phyloP scores from a whole-genome alignment of 1,140 invertebrate species.

The Zaprionus kolodkinae region DNA sequence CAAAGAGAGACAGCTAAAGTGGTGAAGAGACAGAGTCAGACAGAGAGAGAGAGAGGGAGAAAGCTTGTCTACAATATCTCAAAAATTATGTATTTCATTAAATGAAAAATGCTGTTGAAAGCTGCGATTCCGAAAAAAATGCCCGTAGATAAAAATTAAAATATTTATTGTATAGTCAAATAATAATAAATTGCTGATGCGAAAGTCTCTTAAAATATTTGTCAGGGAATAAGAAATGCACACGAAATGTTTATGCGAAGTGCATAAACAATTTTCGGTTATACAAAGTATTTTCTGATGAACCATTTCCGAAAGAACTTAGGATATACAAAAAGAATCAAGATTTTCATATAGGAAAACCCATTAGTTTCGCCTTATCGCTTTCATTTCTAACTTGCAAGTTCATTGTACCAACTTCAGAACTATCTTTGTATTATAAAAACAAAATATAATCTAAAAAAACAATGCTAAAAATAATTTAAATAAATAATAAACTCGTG shows the following conservation, averaged over 20 bases:
- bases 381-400: neutral
- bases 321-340: neutral
- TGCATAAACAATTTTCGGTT: neutral
- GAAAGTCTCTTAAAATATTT: conserved; percentile 5
- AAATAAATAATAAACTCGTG: neutral
- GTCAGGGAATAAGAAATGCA: neutral
- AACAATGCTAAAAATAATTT: conserved; percentile 18
- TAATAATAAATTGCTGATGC: neutral
- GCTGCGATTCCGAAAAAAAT: conserved; percentile 8
- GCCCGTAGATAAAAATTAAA: neutral
- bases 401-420: conserved; percentile 22
- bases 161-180: neutral
- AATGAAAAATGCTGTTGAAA: conserved; percentile 8
- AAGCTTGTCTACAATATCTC: conserved; percentile 12
- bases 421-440: conserved; percentile 11
- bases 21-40: neutral
- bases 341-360: neutral
- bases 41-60: neutral
- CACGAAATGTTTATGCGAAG: neutral
- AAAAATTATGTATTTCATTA: conserved; percentile 18
- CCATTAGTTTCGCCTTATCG: neutral
- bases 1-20: conserved; percentile 3
- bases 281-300: neutral
- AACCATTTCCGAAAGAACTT: neutral
- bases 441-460: neutral